Evolutionary conservation across 2,888 invertebrate genomes (phyloP), one percentile per base, ranked within the genome.

Genomic region (Spodoptera littoralis): DNA sequence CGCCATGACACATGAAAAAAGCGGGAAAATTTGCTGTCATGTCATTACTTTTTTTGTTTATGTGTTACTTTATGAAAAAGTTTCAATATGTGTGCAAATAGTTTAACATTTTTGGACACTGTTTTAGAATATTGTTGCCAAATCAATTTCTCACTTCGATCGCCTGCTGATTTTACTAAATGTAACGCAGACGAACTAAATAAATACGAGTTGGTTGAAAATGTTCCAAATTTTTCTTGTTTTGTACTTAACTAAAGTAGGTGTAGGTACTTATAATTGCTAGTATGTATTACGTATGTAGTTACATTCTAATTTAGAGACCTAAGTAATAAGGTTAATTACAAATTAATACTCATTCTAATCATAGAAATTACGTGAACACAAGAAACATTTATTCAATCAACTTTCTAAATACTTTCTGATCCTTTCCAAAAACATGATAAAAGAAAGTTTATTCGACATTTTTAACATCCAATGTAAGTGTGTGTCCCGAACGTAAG

Each of bases 1-100:
- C 60, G 54, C 43, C 54, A 68, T 73, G 73, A 62, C 59, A 60
- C 36, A 45, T 49, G 43, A 72, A 71, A 63, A 53, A 46, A 53
- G 59, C 59, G 71, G 56, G 59, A 60, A 71, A 68, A 59, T 36
- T 49, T 1, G 45, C 27, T 67, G 6, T 44, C 30, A 65, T 55
- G 73, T 72, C 53, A 60, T 55, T 8, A 1, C 9, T 41, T 45
- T 53, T 52, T 68, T 62, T 44, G 9, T 46, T 13, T 6, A 3
- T 5, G 5, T 27, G 27, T 27, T 27, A 27, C 4, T 24, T 11
- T 6, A 43, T 24, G 1, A 5, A 8, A 22, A 13, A 8, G 13
- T n/a, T 11, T 11, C 22, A 24, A 2, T 41, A 13, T 60, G 18
- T 47, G 4, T 27, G 27, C 27, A 27, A 27, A 27, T 4, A 5